These are phyloP conservation scores for Lepus europaeus DNA, from an alignment of 2,113 vertebrate species.

Conservation along the genomic window DNA sequence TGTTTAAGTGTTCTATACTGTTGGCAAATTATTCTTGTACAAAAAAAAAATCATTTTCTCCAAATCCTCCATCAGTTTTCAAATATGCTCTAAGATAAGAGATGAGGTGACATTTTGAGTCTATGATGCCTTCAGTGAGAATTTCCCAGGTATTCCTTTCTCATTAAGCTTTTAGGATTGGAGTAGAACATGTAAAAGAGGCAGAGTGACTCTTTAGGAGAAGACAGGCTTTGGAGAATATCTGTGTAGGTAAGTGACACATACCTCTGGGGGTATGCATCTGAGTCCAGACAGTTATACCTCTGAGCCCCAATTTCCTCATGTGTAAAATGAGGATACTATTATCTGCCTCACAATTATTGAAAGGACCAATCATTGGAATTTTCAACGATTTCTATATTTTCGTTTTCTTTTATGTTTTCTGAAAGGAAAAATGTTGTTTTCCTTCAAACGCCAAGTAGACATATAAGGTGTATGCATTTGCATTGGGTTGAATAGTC, in stretches of 20 bases:
- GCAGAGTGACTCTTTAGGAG: neutral
- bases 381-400: neutral
- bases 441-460: neutral
- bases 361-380: neutral
- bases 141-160: neutral
- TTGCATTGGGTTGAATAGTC: neutral
- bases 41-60: constrained; percentile 35
- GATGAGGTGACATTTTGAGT: neutral
- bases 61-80: neutral
- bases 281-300: neutral
- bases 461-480: neutral
- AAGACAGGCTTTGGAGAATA: neutral
- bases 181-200: neutral
- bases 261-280: neutral
- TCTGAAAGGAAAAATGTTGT: neutral
- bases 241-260: neutral
- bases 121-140: neutral
- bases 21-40: neutral
- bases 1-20: neutral
- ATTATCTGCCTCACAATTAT: neutral
- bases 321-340: neutral
- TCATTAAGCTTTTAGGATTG: neutral
- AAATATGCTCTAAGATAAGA: neutral
- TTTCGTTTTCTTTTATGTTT: neutral
- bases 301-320: neutral